Base-by-base conservation (phyloP, 2,888 invertebrate species). In the Thymelicus lineola region DNA sequence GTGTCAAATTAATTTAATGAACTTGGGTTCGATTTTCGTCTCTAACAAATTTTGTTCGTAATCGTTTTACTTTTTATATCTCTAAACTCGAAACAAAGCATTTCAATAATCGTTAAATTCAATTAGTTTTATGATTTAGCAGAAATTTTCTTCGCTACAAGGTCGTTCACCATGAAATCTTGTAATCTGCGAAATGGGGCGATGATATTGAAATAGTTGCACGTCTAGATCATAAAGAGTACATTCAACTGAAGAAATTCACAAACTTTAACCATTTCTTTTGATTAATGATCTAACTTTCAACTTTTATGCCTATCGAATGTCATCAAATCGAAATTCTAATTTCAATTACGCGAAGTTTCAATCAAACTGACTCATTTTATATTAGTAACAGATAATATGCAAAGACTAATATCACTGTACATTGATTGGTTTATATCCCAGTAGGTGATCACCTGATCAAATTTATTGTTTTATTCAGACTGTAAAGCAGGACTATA, bases 81-180 rank as follows among this genome's bases (percentile, higher is more conserved):
- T 42, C 12, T 2, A 9, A 42, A 42, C 10, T 17, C 6, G 17
- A 12, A 50, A 50, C 6, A 50, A 10, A 50, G 14, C 50, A 50
- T 46, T n/a, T 36, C n/a, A 12, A 15, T 65, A 50, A 63, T 63
- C 62, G 57, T 58, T 63, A 63, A 63, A 66, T 64, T 59, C 28
- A 53, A 50, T 70, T 69, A n/a, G 20, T 63, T 63, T 62, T 62
- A 57, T 62, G 57, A 45, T 57, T 62, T 38, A 17, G 61, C 42
- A 60, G 48, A 48, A 63, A 58, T 63, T 63, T 63, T 63, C 12
- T 63, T 63, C 12, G 42, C 42, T 35, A 42, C 14, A 42, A 68
- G 62, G 62, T 62, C 55, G 42, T 61, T 68, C 62, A 36, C 61
- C 68, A 20, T 57, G 28, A 68, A 62, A 68, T 57, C 36, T 45